These are phyloP conservation scores for Chlorocebus sabaeus DNA, from an alignment of 2,113 vertebrate genomes.

Conservation along the genomic window DNA sequence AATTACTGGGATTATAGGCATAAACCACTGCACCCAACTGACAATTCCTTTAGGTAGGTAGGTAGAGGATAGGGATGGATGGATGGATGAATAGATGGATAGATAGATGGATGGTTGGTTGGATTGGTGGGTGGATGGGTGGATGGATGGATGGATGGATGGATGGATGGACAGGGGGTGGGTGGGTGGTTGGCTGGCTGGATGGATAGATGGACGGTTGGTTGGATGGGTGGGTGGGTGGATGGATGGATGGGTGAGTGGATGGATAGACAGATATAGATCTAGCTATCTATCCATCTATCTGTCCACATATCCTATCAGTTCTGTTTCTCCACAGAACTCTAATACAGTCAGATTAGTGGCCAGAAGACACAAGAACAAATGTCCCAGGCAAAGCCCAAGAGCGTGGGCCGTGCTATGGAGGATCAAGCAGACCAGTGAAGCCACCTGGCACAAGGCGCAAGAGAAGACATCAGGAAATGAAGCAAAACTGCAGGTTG, in stretches of 20 bases:
- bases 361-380: neutral
- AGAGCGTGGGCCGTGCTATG: neutral
- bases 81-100: neutral
- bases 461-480: neutral
- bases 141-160: neutral
- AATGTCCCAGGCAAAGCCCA: neutral
- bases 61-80: neutral
- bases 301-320: neutral
- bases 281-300: neutral
- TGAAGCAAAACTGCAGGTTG: neutral
- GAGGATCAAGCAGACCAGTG: neutral
- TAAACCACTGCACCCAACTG: no score
- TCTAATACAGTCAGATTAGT: neutral
- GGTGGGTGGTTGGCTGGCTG: no score
- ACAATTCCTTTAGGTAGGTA: no score
- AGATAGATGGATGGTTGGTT: neutral
- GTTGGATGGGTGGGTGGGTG: neutral
- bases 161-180: no score
- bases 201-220: rapidly evolving
- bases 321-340: neutral
- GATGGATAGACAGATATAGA: neutral
- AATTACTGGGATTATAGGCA: no score
- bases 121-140: neutral
- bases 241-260: neutral
- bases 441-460: neutral